Evolutionary conservation across 2,888 invertebrate species (phyloP), one percentile per base, ranked within the genome.

Genomic region (Drosophila hamatofila): DNA sequence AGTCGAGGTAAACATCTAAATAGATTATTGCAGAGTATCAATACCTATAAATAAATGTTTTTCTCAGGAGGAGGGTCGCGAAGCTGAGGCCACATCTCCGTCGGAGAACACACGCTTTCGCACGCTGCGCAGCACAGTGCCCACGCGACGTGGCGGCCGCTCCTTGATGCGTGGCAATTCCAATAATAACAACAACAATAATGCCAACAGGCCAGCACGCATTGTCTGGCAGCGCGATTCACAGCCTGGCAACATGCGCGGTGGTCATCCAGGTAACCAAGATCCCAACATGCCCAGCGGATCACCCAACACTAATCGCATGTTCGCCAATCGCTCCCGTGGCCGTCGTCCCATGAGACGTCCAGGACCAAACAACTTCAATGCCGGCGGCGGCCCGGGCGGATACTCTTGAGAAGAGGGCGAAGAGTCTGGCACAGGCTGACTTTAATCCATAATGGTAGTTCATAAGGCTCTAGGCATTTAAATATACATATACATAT

Each of bases 71-170:
- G 97, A 97, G 90, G 96, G 96, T 4, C 95, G 97, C 57, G 97
- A 97, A 93, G 97, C 97, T 2, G 97, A 97, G 92, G 97, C 97
- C 2, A 95, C 92, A n/a, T 93, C 94, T 1, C 95, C 94, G 3
- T 95, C 95, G 23, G 94, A 94, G 54, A 95, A 94, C 74, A 94
- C 94, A 6, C 92, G 95, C 1, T 93, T 91, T 3, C 93, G 93
- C 18, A 87, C 91, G 65, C 63, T 92, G 79, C 78, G 92, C 80
- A 80, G 91, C 16, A 80, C 89, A 68, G 92, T 89, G 44, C 91
- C 92, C 35, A 86, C 93, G 63, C 84, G 91, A 41, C 90, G 92
- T n/a, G 80, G 89, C 75, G 41, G 90, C 80, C 85, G 93, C 86
- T 75, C 91, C 83, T 60, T 91, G 91, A 91, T 86, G 69, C 80